These are phyloP conservation scores for Spheniscus humboldti DNA, from an alignment of 2,797 vertebrate genomes.

Conservation along the genomic window DNA sequence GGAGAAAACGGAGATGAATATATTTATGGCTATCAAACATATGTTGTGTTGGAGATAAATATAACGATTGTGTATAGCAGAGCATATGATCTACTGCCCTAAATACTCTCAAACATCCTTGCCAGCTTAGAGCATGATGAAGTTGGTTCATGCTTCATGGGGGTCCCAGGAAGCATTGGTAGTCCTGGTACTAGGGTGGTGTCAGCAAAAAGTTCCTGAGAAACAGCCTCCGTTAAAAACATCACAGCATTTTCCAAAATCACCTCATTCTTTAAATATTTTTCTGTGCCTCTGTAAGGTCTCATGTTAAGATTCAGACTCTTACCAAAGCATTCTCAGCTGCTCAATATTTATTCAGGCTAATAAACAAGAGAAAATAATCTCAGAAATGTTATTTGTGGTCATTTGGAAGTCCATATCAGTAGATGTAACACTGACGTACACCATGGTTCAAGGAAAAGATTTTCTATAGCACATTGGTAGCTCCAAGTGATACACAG, in stretches of 20 bases:
- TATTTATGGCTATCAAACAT: background rate
- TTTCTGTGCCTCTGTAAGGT: background rate
- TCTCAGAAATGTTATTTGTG: background rate
- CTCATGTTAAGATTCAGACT: background rate
- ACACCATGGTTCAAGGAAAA: background rate
- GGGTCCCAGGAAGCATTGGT: background rate
- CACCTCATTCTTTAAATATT: conserved; percentile 1
- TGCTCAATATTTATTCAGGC: background rate
- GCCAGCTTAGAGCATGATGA: background rate
- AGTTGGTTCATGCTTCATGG: background rate
- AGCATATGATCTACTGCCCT: background rate
- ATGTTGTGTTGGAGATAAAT: background rate
- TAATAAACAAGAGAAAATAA: conserved; percentile 1
- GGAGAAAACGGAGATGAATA: background rate
- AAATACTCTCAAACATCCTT: background rate
- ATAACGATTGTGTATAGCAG: background rate
- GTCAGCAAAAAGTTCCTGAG: background rate
- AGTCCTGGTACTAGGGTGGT: background rate
- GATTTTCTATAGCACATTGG: background rate
- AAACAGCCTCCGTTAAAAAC: background rate
- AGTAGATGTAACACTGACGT: background rate
- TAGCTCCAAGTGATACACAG: background rate
- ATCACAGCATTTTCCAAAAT: background rate
- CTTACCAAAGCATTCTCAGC: background rate
- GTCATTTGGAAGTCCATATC: background rate